phyloP scores from a whole-genome alignment of 2,797 vertebrate genomes.

The Oreonectes daqikongensis region DNA sequence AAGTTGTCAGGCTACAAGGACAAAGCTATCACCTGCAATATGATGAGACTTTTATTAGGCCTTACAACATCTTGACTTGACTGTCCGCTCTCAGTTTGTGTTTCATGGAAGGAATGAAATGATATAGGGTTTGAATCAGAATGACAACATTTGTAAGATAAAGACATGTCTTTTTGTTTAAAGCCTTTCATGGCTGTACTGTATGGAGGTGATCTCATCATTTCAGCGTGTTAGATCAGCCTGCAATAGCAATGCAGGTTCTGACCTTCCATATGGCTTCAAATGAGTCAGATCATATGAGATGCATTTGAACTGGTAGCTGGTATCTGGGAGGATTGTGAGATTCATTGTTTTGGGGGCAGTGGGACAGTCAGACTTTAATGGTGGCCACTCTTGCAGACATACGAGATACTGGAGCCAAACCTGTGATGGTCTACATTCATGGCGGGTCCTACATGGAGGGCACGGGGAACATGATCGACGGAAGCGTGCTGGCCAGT shows the following conservation, averaged over 20 bases:
- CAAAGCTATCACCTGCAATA: no score
- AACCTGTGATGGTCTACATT: slow-evolving; percentile 99
- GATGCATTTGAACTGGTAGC: slow-evolving; percentile 48
- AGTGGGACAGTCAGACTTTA: slow-evolving; percentile 74
- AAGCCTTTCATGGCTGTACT: background rate
- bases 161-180: background rate
- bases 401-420: slow-evolving; percentile 98
- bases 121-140: background rate
- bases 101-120: background rate
- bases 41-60: no score
- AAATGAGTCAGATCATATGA: slow-evolving; percentile 40
- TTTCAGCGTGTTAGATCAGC: slow-evolving; percentile 21
- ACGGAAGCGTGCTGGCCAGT: slow-evolving; percentile 96
- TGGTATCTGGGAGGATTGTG: slow-evolving; percentile 80
- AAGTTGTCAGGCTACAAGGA: no score
- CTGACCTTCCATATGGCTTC: slow-evolving; percentile 44
- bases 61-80: no score
- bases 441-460: slow-evolving; percentile 99
- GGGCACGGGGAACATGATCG: slow-evolving; percentile 99
- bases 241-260: slow-evolving; percentile 45
- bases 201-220: slow-evolving; percentile 37
- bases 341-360: slow-evolving; percentile 56
- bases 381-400: slow-evolving; percentile 89
- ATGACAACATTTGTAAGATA: background rate
- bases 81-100: no score